Evolutionary conservation across 2,113 vertebrate species (phyloP).

Genomic region (Mustela nigripes): DNA sequence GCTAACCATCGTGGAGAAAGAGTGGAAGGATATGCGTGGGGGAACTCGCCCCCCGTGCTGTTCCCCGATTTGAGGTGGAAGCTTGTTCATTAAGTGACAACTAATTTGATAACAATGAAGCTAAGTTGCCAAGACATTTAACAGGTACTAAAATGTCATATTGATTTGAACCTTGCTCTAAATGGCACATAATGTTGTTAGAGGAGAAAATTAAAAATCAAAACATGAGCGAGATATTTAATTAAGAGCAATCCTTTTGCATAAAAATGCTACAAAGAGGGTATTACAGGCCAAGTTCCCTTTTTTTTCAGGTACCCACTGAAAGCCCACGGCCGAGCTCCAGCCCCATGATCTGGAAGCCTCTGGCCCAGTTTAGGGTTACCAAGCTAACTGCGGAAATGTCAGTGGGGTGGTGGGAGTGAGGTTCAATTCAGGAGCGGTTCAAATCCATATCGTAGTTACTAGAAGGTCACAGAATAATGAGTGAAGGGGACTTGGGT

Average conservation of each 20-base stretch:
- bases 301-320: background rate
- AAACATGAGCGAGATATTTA: slow-evolving; percentile 54
- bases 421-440: background rate
- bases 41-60: no score
- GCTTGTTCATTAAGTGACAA: slow-evolving; percentile 20
- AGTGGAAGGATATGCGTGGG: background rate
- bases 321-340: background rate
- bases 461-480: background rate
- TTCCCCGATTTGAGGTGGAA: background rate
- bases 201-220: slow-evolving; percentile 65
- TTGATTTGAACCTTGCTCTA: slow-evolving; percentile 53
- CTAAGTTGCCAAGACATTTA: slow-evolving; percentile 45
- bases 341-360: background rate
- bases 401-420: background rate
- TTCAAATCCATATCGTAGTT: background rate
- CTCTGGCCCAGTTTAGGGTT: background rate
- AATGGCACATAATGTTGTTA: slow-evolving; percentile 18
- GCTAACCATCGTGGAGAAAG: background rate
- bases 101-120: slow-evolving; percentile 1
- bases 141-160: background rate
- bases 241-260: slow-evolving; percentile 16
- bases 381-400: background rate
- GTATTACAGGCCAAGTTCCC: no score
- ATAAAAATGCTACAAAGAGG: background rate
- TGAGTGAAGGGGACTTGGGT: background rate